A percentile compares a stretch with the other conserved stretches of the same genome.
Evolutionary conservation across 1,140 invertebrate species (phyloP).

Genomic region (Eurosta solidaginis): DNA sequence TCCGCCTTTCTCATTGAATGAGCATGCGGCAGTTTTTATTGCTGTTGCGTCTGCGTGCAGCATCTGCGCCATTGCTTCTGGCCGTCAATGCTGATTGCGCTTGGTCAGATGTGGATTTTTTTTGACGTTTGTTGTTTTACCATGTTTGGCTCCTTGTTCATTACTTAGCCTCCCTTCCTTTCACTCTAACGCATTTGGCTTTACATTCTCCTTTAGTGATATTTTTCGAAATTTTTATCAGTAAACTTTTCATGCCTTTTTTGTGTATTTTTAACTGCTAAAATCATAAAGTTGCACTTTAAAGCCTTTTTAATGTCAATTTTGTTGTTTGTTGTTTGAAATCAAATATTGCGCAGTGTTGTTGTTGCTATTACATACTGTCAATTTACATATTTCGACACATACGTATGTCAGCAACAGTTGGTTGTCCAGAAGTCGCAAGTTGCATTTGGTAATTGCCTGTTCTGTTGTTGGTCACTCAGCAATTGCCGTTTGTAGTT

Average conservation of each 20-base stretch:
- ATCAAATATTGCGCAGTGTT: neutral
- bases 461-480: neutral
- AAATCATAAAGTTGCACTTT: neutral
- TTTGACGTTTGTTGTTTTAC: neutral
- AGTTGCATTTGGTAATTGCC: conserved; percentile 17
- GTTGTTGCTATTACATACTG: neutral
- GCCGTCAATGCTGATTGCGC: neutral
- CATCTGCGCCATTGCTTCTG: neutral
- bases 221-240: conserved; percentile 2
- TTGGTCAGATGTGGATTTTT: neutral
- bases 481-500: neutral
- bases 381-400: neutral
- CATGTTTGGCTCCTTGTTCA: neutral
- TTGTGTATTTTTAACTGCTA: neutral
- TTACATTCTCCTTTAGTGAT: neutral
- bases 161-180: neutral
- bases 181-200: neutral
- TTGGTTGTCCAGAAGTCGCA: neutral
- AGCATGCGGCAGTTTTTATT: neutral
- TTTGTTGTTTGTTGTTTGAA: neutral
- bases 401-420: neutral
- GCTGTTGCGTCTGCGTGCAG: neutral
- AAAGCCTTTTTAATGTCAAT: neutral
- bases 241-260: neutral
- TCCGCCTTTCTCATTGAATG: neutral